Percentiles rank a stretch among this genome's conserved stretches.
Evolutionary conservation across 2,113 vertebrate genomes (phyloP).

Genomic region (Clarias batrachus): DNA sequence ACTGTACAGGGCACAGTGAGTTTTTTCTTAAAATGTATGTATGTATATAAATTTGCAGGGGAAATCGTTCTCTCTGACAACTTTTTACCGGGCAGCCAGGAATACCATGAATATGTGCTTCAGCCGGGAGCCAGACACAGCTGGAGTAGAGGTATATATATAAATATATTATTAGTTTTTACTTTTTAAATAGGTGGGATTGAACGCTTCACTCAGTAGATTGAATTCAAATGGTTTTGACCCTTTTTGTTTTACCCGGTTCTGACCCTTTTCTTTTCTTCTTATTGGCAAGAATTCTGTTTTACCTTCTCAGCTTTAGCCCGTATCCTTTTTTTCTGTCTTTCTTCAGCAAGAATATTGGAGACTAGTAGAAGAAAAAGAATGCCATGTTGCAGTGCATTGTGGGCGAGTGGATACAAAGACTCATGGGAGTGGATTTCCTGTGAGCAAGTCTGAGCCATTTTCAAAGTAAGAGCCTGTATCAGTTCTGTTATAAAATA

Average conservation of each 20-base stretch:
- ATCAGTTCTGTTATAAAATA: neutral
- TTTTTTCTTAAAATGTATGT: conserved; percentile 8
- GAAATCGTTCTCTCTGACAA: conserved; percentile 87
- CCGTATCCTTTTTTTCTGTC: conserved; percentile 4
- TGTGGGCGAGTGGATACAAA: conserved; percentile 89
- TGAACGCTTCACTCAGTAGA: neutral
- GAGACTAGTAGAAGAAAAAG: conserved; percentile 85
- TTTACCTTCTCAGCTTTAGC: neutral
- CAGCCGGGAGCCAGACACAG: conserved; percentile 81
- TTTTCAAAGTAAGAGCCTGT: conserved; percentile 80
- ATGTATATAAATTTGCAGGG: conserved; percentile 70
- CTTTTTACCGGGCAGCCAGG: conserved; percentile 87
- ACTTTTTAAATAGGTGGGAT: neutral
- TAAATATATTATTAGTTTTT: too few species aligned
- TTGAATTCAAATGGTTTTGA: neutral
- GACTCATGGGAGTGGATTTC: conserved; percentile 87
- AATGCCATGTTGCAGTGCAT: conserved; percentile 88
- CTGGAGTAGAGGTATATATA: conserved; percentile 83
- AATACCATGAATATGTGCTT: conserved; percentile 93
- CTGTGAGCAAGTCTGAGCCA: conserved; percentile 85
- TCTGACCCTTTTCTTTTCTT: neutral
- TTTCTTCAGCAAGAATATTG: conserved; percentile 84
- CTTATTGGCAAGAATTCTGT: neutral
- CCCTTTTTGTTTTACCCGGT: too few species aligned
- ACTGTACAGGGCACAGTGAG: neutral